These are phyloP conservation scores for Atherinomorus stipes DNA, from an alignment of 2,113 vertebrate genomes.

Conservation along the genomic window DNA sequence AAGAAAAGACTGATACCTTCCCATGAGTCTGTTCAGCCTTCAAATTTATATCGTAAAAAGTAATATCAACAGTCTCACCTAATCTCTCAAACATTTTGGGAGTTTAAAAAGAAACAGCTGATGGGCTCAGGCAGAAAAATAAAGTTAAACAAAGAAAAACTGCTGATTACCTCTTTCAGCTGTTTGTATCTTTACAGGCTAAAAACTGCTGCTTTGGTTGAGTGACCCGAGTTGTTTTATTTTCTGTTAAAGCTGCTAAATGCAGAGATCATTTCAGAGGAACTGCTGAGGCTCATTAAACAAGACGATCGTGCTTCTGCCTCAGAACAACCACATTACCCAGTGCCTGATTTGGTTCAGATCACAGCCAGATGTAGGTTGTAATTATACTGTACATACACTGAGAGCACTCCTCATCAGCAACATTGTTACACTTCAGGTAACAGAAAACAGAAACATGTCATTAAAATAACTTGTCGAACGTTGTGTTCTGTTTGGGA, in stretches of 20 bases:
- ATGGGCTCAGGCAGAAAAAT: not conserved
- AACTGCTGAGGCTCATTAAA: constrained; percentile 44
- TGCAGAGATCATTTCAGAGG: constrained; percentile 24
- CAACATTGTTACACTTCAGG: constrained; percentile 2
- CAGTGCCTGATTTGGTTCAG: constrained; percentile 42
- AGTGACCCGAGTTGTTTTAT: not conserved
- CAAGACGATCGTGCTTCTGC: constrained; percentile 48
- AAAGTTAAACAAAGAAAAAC: not conserved
- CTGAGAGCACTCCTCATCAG: constrained; percentile 16
- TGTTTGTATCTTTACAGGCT: not conserved
- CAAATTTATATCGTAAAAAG: no score
- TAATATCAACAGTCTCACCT: no score
- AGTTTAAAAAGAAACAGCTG: no score
- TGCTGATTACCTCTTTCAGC: no score
- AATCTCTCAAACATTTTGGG: no score
- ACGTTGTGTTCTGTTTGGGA: no score
- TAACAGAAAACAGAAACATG: not conserved
- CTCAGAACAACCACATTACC: constrained; percentile 15
- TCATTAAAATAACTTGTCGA: no score
- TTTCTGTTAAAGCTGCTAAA: constrained; percentile 34
- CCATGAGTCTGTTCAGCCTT: no score
- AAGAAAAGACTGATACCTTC: no score
- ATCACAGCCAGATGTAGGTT: constrained; percentile 12
- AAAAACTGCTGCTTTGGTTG: not conserved
- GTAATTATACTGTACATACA: constrained; percentile 17